A percentile compares a stretch with the other conserved stretches of the same genome.
Conservation (phyloP, 2,888 invertebrate species). For the Creontiades dilutus region DNA sequence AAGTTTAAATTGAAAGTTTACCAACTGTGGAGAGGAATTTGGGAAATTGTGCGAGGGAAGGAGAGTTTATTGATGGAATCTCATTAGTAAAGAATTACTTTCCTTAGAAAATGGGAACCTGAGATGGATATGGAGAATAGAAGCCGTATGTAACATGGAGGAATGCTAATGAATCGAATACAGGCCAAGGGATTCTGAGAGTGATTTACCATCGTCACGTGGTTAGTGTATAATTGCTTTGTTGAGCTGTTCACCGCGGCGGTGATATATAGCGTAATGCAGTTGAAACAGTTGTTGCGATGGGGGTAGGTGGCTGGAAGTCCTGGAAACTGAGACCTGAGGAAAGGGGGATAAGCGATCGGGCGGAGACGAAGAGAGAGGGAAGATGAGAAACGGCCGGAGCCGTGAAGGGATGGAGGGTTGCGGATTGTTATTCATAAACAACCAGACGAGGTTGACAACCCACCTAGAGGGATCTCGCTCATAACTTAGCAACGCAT, state of each 20-base stretch:
- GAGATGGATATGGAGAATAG: conserved; percentile 22
- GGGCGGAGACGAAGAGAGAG: not conserved
- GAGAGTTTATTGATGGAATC: not conserved
- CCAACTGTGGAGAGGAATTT: too few relatives aligned
- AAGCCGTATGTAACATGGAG: conserved; percentile 42
- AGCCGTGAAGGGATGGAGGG: not conserved
- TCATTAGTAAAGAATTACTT: conserved; percentile 1
- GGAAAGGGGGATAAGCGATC: not conserved
- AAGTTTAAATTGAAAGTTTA: too few relatives aligned
- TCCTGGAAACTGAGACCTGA: not conserved
- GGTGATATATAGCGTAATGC: conserved; percentile 49
- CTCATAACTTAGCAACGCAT: conserved; percentile 1
- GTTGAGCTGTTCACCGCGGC: conserved; percentile 43
- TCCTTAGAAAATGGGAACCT: conserved; percentile 6
- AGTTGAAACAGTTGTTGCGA: conserved; percentile 44
- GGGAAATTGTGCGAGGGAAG: too few relatives aligned
- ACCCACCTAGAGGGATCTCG: not conserved
- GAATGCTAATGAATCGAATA: conserved; percentile 51
- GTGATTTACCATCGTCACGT: conserved; percentile 62
- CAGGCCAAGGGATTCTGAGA: conserved; percentile 5
- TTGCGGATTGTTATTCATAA: conserved; percentile 56
- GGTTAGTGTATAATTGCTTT: conserved; percentile 59
- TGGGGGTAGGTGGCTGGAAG: not conserved
- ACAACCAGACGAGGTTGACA: conserved; percentile 34
- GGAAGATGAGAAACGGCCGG: conserved; percentile 11